Evolutionary conservation across 2,113 vertebrate genomes (phyloP).

Genomic region (Atrichornis clamosus): DNA sequence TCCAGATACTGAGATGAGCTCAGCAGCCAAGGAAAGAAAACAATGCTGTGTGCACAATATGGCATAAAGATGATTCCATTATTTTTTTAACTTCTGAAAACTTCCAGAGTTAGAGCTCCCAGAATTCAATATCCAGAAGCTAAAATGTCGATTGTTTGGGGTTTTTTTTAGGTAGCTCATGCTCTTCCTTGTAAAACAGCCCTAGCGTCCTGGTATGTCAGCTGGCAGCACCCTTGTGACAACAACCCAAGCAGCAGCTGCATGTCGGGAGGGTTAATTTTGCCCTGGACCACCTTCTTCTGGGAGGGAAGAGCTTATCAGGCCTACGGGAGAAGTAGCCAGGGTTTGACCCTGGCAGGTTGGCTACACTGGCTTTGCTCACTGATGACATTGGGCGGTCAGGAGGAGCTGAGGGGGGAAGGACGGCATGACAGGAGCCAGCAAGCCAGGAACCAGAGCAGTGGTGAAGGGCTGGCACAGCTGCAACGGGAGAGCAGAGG

Average conservation of each 20-base stretch:
- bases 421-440: not conserved
- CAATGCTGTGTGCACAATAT: not conserved
- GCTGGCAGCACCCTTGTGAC: not conserved
- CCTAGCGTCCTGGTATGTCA: not conserved
- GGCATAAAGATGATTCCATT: not conserved
- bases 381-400: not conserved
- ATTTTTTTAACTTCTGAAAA: not conserved
- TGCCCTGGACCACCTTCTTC: not conserved
- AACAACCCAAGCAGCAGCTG: not conserved
- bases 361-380: not conserved
- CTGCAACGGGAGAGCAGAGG: not conserved
- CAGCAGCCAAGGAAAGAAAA: not conserved
- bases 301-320: not conserved
- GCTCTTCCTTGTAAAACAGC: not conserved
- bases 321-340: fast-evolving
- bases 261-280: not conserved
- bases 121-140: not conserved
- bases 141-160: not conserved
- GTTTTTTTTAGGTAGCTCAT: not conserved
- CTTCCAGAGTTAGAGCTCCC: not conserved
- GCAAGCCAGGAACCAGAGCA: not conserved
- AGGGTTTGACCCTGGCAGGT: not conserved
- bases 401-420: not conserved
- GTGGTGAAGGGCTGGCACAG: not conserved
- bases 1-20: not conserved